These are phyloP conservation scores for Papilio machaon DNA, from an alignment of 1,140 invertebrate genomes.

Conservation along the genomic window DNA sequence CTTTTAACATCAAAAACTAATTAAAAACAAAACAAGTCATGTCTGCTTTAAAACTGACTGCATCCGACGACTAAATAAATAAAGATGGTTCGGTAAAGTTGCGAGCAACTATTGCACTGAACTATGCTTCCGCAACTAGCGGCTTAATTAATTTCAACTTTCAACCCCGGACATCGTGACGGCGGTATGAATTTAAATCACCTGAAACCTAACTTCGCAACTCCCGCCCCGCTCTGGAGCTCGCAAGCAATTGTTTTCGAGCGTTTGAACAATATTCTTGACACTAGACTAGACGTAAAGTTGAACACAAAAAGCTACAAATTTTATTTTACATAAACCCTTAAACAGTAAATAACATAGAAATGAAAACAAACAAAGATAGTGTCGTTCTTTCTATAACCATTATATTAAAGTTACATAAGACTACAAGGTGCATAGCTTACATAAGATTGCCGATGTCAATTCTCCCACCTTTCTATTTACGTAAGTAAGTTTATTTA, in stretches of 20 bases:
- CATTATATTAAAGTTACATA: neutral
- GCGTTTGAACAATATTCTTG: constrained; percentile 35
- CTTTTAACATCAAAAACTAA: constrained; percentile 22
- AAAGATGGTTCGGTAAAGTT: constrained; percentile 37
- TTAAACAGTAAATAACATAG: too few relatives aligned
- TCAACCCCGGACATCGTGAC: constrained; percentile 43
- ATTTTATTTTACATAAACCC: neutral
- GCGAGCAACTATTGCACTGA: constrained; percentile 39
- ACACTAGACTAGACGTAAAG: constrained; percentile 27
- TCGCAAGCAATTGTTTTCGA: constrained; percentile 36
- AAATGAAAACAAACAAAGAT: neutral
- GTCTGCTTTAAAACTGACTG: constrained; percentile 16
- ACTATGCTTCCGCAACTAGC: constrained; percentile 43
- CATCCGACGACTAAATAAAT: constrained; percentile 38
- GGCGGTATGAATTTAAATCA: constrained; percentile 51
- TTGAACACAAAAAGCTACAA: constrained; percentile 2
- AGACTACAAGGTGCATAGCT: constrained; percentile 19
- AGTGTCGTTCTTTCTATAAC: neutral
- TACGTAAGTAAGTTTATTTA: constrained; percentile 17
- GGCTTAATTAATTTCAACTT: constrained; percentile 55
- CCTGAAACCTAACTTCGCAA: constrained; percentile 45
- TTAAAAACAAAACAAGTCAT: constrained; percentile 32
- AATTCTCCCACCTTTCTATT: constrained; percentile 11
- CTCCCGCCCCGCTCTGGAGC: neutral
- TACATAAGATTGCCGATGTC: constrained; percentile 22